These are phyloP conservation scores for Oreocharis arfaki DNA, from an alignment of 2,113 vertebrate species.

Conservation along the genomic window DNA sequence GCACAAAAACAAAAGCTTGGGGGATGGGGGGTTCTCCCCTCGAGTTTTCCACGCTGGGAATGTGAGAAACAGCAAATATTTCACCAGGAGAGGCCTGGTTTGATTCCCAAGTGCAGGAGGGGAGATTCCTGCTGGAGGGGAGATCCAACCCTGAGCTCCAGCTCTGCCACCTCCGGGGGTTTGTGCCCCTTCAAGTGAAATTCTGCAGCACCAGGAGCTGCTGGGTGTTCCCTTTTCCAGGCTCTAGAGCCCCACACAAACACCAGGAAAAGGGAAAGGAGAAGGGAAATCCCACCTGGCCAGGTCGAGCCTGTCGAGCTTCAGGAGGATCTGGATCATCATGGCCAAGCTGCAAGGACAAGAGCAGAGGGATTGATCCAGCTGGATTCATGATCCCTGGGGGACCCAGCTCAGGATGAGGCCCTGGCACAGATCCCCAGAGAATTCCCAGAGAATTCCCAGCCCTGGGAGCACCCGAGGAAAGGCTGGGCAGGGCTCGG, in stretches of 20 bases:
- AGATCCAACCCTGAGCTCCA: not conserved
- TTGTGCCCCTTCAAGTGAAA: no score
- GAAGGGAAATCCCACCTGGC: constrained; percentile 76
- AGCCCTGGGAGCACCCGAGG: not conserved
- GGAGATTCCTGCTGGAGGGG: not conserved
- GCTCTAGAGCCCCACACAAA: no score
- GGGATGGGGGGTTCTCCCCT: not conserved
- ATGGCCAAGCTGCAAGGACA: constrained; percentile 82
- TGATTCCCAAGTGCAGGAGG: not conserved
- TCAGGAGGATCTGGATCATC: constrained; percentile 89
- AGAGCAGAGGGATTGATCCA: not conserved
- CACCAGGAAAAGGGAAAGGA: not conserved
- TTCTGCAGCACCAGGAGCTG: accelerated
- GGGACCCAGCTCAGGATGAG: not conserved
- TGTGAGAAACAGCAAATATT: accelerated
- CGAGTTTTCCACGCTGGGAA: no score
- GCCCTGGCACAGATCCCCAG: not conserved
- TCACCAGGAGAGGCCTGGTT: not conserved
- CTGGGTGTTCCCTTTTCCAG: not conserved
- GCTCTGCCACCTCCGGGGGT: not conserved
- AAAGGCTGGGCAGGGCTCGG: not conserved
- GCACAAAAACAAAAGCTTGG: accelerated
- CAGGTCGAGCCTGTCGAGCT: constrained; percentile 90
- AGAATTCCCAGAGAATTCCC: not conserved
- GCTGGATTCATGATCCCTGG: accelerated